A percentile compares a stretch with the other conserved stretches of the same genome.
phyloP scores from a whole-genome alignment of 2,888 invertebrate genomes.

The Calliphora vomitoria region DNA sequence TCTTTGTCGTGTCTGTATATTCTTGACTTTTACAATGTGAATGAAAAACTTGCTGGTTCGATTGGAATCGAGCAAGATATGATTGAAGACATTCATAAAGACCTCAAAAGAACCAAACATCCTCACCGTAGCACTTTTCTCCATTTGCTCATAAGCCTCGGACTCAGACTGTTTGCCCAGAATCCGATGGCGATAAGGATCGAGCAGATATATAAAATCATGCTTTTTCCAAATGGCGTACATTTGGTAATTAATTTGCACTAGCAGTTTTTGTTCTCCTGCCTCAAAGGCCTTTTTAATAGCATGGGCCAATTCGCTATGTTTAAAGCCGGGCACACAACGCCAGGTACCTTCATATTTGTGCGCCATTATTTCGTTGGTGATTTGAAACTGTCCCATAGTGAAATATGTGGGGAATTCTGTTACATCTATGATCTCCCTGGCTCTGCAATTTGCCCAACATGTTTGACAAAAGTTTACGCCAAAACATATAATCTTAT shows the following conservation, averaged over 20 bases:
- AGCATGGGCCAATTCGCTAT: conserved; percentile 78
- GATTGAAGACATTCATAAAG: conserved; percentile 80
- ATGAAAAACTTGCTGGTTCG: conserved; percentile 79
- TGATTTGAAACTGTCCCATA: conserved; percentile 81
- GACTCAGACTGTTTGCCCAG: conserved; percentile 75
- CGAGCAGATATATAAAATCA: conserved; percentile 81
- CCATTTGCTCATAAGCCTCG: conserved; percentile 73
- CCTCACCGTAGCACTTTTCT: conserved; percentile 78
- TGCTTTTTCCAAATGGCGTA: conserved; percentile 82
- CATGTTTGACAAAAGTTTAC: conserved; percentile 80
- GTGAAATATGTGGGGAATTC: conserved; percentile 80
- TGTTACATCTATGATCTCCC: conserved; percentile 78
- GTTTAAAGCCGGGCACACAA: conserved; percentile 80
- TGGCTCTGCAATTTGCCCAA: conserved; percentile 79
- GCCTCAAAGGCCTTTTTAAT: conserved; percentile 76
- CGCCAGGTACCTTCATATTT: conserved; percentile 80
- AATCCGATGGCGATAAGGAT: conserved; percentile 82
- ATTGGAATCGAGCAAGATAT: conserved; percentile 81
- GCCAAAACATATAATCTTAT: conserved; percentile 82
- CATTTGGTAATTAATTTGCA: conserved; percentile 81
- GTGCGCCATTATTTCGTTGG: conserved; percentile 76
- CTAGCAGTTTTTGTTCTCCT: conserved; percentile 78
- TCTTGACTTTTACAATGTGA: conserved; percentile 76
- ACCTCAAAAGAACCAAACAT: conserved; percentile 81
- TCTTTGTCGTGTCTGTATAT: conserved; percentile 57